Conservation (phyloP, 1,140 invertebrate species). For the Drosophila cardini region DNA sequence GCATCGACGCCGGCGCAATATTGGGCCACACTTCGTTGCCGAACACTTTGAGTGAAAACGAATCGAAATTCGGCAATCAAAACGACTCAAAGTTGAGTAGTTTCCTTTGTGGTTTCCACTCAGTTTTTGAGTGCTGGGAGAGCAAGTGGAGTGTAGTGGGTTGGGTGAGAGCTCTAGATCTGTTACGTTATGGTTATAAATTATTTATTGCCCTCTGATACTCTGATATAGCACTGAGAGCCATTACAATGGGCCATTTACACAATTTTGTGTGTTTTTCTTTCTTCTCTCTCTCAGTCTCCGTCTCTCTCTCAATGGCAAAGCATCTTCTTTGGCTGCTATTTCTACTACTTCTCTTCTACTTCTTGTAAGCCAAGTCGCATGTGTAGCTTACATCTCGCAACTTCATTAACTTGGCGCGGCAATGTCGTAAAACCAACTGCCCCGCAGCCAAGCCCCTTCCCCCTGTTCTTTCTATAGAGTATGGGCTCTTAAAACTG, state of each 20-base stretch:
- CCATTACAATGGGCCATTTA: slow-evolving; percentile 49
- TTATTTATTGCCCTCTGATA: slow-evolving; percentile 75
- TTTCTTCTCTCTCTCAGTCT: slow-evolving; percentile 5
- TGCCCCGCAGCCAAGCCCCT: not conserved
- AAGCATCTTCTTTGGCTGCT: not conserved
- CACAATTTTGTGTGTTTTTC: slow-evolving; percentile 17
- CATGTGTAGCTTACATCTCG: slow-evolving; percentile 52
- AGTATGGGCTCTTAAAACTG: not conserved
- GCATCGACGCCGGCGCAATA: slow-evolving; percentile 71
- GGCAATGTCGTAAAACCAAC: slow-evolving; percentile 65
- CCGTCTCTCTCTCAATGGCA: slow-evolving; percentile 8
- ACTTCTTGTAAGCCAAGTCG: slow-evolving; percentile 20
- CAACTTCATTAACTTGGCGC: slow-evolving; percentile 72
- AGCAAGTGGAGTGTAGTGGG: not conserved
- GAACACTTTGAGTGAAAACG: slow-evolving; percentile 20
- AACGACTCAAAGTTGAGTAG: slow-evolving; percentile 20
- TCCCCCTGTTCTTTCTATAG: not conserved
- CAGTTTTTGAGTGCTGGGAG: slow-evolving; percentile 2
- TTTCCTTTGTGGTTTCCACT: slow-evolving; percentile 13
- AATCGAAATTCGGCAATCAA: slow-evolving; percentile 22
- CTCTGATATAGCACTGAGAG: slow-evolving; percentile 18
- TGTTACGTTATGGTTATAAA: slow-evolving; percentile 69
- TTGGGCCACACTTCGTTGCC: not conserved
- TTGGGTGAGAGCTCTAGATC: slow-evolving; percentile 48
- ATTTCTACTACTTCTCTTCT: no score